These are phyloP conservation scores for Halcyon leucocephala DNA, from an alignment of 2,797 vertebrate genomes.

Conservation along the genomic window DNA sequence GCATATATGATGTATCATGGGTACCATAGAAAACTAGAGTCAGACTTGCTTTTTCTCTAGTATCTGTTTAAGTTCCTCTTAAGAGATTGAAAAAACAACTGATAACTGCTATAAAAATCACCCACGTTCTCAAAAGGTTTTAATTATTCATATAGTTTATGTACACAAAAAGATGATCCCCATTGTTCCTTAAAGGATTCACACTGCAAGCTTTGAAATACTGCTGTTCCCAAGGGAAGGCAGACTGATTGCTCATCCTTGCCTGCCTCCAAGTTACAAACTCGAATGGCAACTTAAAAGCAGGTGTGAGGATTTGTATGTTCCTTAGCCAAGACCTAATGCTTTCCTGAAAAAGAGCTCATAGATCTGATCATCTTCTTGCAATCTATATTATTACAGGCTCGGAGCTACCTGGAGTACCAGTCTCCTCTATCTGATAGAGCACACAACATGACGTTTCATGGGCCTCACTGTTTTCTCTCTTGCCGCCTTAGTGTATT, in stretches of 20 bases:
- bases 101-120: background rate
- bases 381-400: background rate
- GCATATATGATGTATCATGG: background rate
- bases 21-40: background rate
- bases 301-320: background rate
- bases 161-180: background rate
- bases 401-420: background rate
- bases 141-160: background rate
- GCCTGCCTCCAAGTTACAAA: background rate
- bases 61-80: background rate
- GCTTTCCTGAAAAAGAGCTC: background rate
- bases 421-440: background rate
- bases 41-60: background rate
- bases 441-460: background rate
- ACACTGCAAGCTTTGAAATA: background rate
- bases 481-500: background rate
- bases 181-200: background rate
- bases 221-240: background rate
- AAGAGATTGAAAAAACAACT: background rate
- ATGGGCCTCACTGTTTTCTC: background rate
- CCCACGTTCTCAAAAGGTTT: background rate
- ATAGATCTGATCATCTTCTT: background rate
- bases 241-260: background rate
- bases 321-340: background rate
- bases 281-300: background rate